phyloP scores from a whole-genome alignment of 2,888 invertebrate species.

The Toxonevra muliebris region DNA sequence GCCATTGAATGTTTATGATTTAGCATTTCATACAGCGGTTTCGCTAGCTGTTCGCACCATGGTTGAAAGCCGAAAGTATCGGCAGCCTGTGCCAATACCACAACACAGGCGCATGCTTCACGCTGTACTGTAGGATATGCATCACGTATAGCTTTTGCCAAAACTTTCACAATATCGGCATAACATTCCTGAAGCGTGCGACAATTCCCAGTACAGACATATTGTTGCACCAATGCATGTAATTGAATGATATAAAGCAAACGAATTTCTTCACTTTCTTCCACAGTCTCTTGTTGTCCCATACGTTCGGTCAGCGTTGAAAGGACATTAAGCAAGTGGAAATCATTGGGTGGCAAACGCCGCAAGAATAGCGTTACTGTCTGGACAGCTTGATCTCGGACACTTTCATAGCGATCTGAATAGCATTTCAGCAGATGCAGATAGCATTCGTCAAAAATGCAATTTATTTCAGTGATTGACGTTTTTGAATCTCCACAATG shows the following conservation, averaged over 20 bases:
- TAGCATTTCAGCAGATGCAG: conserved; percentile 62
- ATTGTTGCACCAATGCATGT: conserved; percentile 72
- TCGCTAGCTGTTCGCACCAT: conserved; percentile 77
- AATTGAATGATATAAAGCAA: conserved; percentile 74
- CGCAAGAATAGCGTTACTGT: conserved; percentile 54
- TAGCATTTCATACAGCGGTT: conserved; percentile 77
- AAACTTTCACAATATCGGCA: conserved; percentile 75
- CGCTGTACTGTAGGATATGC: conserved; percentile 83
- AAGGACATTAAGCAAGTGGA: conserved; percentile 78
- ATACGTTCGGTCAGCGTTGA: conserved; percentile 81
- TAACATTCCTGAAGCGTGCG: conserved; percentile 53
- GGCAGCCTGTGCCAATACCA: conserved; percentile 69
- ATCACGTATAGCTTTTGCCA: conserved; percentile 78
- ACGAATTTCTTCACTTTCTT: conserved; percentile 83
- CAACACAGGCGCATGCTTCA: conserved; percentile 78
- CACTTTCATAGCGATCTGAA: conserved; percentile 60
- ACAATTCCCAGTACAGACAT: conserved; percentile 68
- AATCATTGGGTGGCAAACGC: conserved; percentile 73
- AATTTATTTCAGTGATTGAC: conserved; percentile 36
- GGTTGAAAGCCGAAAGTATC: conserved; percentile 76
- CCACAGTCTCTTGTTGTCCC: conserved; percentile 77
- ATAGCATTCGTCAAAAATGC: conserved; percentile 57
- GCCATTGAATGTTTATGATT: conserved; percentile 86
- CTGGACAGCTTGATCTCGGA: conserved; percentile 53
- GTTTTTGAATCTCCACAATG: conserved; percentile 27